Base-by-base conservation (phyloP, 2,888 invertebrate genomes). In the Synergus japonicus region DNA sequence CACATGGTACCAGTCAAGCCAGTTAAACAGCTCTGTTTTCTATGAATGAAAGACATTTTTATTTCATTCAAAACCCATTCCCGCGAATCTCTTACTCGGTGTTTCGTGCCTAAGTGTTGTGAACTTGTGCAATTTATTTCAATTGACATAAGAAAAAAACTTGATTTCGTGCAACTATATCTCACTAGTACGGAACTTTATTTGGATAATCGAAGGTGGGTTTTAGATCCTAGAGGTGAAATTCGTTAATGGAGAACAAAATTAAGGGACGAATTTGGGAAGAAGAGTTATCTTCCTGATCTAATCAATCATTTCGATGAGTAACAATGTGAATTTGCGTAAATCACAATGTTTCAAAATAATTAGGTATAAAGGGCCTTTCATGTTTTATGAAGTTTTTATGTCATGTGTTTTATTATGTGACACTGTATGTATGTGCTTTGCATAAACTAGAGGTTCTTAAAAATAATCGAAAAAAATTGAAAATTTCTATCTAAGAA, bases 1-100 rank as follows among this genome's bases (percentile, higher is more conserved):
- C 77, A 77, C 77, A 77, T 77, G 77, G 77, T 67, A 77, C 67
- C 29, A 44, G 76, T 77, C 37, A 54, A 73, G n/a, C 49, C 49
- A 15, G 43, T 43, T 29, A 46, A 49, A 46, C 18, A 22, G 22
- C 46, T 44, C 44, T 13, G 8, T 2, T 3, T 22, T 43, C 58
- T 49, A 29, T 22, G 54, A 49, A 58, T 37, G 58, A 66, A 66
- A 77, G 58, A 67, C 3, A 49, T 13, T 69, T 29, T 65, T 65
- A 41, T 66, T 43, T 22, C 18, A 10, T 66, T 15, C n/a, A 9
- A 65, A 7, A 43, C 12, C 13, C 22, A 2, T 77, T 77, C 43
- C 22, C 66, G 65, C 37, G 65, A 66, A 66, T 66, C 54, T n/a
- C 41, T n/a, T 22, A n/a, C 9, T 22, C 18, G 18, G 60, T 60